phyloP scores from a whole-genome alignment of 2,797 vertebrate species.

The Orestias chungarensis region DNA sequence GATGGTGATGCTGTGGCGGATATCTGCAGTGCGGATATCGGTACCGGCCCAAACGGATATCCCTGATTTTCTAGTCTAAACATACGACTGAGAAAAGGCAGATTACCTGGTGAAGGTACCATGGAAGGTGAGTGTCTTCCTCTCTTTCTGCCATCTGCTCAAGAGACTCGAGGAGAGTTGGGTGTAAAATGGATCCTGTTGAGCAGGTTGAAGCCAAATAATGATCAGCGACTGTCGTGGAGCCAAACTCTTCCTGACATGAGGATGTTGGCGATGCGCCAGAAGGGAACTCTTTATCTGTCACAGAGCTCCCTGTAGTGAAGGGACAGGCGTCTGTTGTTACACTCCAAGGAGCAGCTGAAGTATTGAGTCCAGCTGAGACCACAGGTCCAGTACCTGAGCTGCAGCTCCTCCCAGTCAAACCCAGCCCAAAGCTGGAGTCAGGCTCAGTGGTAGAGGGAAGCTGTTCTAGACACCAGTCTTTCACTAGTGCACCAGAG shows the following conservation, averaged over 20 bases:
- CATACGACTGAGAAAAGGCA: background rate
- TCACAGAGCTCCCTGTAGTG: conserved; percentile 12
- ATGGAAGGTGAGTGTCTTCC: conserved; percentile 82
- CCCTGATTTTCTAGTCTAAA: no score
- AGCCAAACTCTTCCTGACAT: conserved; percentile 37
- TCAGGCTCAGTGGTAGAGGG: conserved; percentile 46
- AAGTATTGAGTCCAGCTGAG: conserved; percentile 22
- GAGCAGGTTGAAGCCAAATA: conserved; percentile 32
- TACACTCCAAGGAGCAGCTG: conserved; percentile 2
- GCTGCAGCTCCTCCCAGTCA: background rate
- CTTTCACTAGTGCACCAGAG: conserved; percentile 30
- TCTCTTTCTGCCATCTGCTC: conserved; percentile 71
- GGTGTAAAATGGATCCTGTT: conserved; percentile 26
- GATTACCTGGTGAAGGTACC: conserved; percentile 91
- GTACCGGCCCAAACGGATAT: no score
- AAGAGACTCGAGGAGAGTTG: conserved; percentile 47
- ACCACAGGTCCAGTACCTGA: conserved; percentile 20
- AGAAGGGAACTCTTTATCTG: conserved; percentile 24
- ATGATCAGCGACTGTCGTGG: conserved; percentile 33
- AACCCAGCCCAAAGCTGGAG: conserved; percentile 7
- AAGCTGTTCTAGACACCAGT: conserved; percentile 28
- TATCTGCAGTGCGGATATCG: no score
- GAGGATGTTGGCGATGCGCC: conserved; percentile 32
- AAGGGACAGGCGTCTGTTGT: conserved; percentile 14
- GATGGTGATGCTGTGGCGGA: no score